These are phyloP conservation scores for Euphydryas editha DNA, from an alignment of 2,888 invertebrate species.

Conservation along the genomic window DNA sequence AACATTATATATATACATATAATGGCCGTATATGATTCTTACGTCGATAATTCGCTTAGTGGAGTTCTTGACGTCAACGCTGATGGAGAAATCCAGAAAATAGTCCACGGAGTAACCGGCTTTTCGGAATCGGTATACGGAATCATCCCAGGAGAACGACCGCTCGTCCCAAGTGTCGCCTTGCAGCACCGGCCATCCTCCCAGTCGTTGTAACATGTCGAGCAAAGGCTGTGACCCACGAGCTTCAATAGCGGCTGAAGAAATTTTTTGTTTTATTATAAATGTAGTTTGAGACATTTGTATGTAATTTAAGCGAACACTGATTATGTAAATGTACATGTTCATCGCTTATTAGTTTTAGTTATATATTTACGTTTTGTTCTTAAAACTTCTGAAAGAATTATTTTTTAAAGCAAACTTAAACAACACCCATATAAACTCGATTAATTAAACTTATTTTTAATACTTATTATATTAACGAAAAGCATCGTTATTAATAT, in stretches of 20 bases:
- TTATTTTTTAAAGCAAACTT: no score
- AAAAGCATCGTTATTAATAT: no score
- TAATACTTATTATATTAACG: no score
- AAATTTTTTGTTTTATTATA: background rate
- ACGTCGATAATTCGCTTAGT: slow-evolving; percentile 93
- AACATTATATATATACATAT: background rate
- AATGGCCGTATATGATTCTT: slow-evolving; percentile 59
- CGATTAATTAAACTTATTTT: no score
- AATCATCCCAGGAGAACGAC: slow-evolving; percentile 91
- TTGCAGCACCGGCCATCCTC: slow-evolving; percentile 97
- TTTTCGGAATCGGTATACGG: slow-evolving; percentile 91
- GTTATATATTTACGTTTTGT: no score
- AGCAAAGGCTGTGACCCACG: slow-evolving; percentile 89
- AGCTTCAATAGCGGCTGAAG: slow-evolving; percentile 91
- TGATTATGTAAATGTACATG: background rate
- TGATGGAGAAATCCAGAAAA: slow-evolving; percentile 94
- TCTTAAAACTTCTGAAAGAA: no score
- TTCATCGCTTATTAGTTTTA: background rate
- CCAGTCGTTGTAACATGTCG: slow-evolving; percentile 88
- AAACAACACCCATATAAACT: no score
- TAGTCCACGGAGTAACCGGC: slow-evolving; percentile 95
- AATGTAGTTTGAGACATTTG: background rate
- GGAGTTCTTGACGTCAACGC: slow-evolving; percentile 95
- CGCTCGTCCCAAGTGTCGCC: slow-evolving; percentile 88
- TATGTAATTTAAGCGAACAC: background rate